phyloP scores from a whole-genome alignment of 2,113 vertebrate genomes.

The Zootoca vivipara region DNA sequence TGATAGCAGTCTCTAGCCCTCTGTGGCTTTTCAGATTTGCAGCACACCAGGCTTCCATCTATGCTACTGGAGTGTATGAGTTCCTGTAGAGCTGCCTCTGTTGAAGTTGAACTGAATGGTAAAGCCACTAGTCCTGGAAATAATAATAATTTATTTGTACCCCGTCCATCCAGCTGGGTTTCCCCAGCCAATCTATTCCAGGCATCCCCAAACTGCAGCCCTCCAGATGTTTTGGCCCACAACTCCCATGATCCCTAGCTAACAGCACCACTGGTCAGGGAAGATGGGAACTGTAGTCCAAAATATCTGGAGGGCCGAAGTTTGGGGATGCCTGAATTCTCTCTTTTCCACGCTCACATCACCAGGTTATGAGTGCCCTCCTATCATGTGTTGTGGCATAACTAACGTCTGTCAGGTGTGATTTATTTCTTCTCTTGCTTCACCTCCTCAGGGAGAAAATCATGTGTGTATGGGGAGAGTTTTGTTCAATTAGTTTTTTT shows the following conservation, averaged over 20 bases:
- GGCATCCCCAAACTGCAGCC: too few species aligned
- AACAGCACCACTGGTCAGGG: too few species aligned
- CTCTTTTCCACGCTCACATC: neutral
- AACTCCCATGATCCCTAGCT: too few species aligned
- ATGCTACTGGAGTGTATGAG: neutral
- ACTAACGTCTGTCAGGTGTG: slow-evolving; percentile 27
- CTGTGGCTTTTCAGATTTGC: neutral
- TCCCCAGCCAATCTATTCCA: too few species aligned
- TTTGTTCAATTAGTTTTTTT: slow-evolving; percentile 22
- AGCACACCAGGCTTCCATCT: neutral
- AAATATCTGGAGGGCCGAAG: too few species aligned
- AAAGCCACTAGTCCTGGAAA: neutral
- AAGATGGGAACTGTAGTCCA: too few species aligned
- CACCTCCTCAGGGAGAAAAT: slow-evolving; percentile 9
- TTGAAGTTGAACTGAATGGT: neutral
- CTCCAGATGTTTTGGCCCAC: too few species aligned
- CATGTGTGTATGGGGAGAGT: neutral
- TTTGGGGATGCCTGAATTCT: too few species aligned
- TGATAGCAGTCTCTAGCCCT: neutral
- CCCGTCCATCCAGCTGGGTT: too few species aligned
- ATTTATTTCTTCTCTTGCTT: slow-evolving; percentile 32
- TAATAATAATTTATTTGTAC: too few species aligned
- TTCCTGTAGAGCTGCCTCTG: neutral
- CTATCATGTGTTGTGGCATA: neutral
- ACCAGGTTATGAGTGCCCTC: neutral